These are phyloP conservation scores for Acanthacorydalis orientalis DNA, from an alignment of 2,888 invertebrate genomes.

Conservation along the genomic window DNA sequence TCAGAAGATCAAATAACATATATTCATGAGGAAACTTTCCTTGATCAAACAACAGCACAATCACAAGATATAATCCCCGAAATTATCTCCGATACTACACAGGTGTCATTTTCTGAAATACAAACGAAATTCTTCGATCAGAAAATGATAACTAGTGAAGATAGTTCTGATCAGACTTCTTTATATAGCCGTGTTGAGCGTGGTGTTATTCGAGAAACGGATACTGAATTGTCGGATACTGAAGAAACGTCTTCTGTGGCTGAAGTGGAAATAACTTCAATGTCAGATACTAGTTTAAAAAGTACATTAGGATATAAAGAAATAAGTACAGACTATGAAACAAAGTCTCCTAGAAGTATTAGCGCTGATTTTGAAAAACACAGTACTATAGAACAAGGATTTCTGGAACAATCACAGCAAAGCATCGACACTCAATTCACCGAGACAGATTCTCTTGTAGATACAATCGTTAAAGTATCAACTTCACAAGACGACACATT, in stretches of 20 bases:
- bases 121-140: no score
- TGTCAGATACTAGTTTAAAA: constrained; percentile 6
- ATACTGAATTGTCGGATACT: constrained; percentile 6
- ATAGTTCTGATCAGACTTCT: no score
- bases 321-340: constrained; percentile 4
- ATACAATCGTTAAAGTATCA: neutral
- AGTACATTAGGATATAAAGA: constrained; percentile 5
- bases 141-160: no score
- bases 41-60: neutral
- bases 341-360: constrained; percentile 4
- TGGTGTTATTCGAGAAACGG: neutral
- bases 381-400: neutral
- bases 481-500: neutral
- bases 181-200: neutral
- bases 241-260: constrained; percentile 5
- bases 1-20: no score
- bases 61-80: neutral
- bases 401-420: neutral
- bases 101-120: no score
- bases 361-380: neutral
- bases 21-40: neutral
- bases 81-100: neutral
- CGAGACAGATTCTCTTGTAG: neutral
- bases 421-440: neutral
- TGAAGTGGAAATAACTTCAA: constrained; percentile 5